Percentiles rank a stretch among this genome's conserved stretches.
Conservation (phyloP, 2,113 vertebrate species). For the Leucoraja erinaceus region DNA sequence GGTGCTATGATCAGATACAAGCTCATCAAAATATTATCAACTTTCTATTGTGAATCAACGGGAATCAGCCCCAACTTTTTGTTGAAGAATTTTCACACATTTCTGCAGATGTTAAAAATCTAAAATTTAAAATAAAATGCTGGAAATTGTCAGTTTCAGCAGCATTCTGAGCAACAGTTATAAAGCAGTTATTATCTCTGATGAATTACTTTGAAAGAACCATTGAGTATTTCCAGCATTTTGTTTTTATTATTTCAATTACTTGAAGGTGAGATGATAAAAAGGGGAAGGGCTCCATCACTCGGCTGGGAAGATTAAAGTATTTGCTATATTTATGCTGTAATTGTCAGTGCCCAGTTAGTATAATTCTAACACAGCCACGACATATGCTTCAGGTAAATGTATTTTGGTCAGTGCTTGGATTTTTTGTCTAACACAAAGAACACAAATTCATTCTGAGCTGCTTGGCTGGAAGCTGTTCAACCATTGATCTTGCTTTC, state of each 20-base stretch:
- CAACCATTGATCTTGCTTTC: not conserved
- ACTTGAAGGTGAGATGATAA: no score
- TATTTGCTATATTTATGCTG: not conserved
- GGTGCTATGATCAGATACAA: not conserved
- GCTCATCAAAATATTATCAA: not conserved
- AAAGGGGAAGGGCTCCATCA: not conserved
- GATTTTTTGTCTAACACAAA: not conserved
- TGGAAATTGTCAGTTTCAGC: no score
- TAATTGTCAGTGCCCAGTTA: not conserved
- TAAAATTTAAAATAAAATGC: no score
- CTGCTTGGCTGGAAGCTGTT: not conserved
- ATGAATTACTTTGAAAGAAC: no score
- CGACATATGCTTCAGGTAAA: not conserved
- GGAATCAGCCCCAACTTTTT: not conserved
- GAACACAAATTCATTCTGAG: not conserved
- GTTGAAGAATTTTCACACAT: not conserved
- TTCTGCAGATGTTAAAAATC: no score
- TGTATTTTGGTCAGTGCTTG: not conserved
- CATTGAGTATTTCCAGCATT: no score
- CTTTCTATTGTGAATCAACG: not conserved
- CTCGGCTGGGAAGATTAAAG: not conserved
- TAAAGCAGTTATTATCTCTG: no score
- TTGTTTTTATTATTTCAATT: no score
- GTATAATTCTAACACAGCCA: not conserved
- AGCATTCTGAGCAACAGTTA: no score